These are phyloP conservation scores for Urocolius indicus DNA, from an alignment of 2,113 vertebrate genomes.

Conservation along the genomic window DNA sequence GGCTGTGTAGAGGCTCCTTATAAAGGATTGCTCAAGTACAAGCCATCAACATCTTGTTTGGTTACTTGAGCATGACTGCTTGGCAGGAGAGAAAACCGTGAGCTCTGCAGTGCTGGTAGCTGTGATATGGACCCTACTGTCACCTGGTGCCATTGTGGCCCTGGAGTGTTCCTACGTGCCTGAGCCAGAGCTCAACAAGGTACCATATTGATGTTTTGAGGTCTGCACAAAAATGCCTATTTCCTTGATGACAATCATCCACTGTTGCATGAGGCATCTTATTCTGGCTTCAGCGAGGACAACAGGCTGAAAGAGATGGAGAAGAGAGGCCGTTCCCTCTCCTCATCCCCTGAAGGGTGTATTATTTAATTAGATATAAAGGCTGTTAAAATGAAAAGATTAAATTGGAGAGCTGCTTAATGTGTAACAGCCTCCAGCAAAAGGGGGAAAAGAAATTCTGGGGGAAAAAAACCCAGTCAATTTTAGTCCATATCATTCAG, in stretches of 20 bases:
- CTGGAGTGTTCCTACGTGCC: fast-evolving
- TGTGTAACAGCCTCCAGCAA: neutral
- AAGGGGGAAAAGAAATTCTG: neutral
- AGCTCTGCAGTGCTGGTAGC: neutral
- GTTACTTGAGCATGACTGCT: neutral
- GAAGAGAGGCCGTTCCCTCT: neutral
- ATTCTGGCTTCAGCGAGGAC: neutral
- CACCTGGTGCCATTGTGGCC: neutral
- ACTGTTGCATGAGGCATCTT: neutral
- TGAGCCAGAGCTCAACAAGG: neutral
- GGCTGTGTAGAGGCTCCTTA: neutral
- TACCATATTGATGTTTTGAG: fast-evolving
- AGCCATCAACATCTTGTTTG: neutral
- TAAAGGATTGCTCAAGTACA: neutral
- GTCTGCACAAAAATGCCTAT: neutral
- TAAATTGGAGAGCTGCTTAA: neutral
- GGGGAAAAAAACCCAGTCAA: neutral
- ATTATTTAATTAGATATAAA: neutral
- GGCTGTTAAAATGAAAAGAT: neutral
- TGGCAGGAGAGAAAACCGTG: fast-evolving
- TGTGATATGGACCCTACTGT: neutral
- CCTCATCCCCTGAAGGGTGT: neutral
- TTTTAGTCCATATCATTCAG: neutral
- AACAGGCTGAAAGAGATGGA: neutral
- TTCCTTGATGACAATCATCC: fast-evolving